Percentiles rank a stretch among this genome's conserved stretches.
Evolutionary conservation across 1,140 invertebrate genomes (phyloP).

Genomic region (Drosophila paulistorum): DNA sequence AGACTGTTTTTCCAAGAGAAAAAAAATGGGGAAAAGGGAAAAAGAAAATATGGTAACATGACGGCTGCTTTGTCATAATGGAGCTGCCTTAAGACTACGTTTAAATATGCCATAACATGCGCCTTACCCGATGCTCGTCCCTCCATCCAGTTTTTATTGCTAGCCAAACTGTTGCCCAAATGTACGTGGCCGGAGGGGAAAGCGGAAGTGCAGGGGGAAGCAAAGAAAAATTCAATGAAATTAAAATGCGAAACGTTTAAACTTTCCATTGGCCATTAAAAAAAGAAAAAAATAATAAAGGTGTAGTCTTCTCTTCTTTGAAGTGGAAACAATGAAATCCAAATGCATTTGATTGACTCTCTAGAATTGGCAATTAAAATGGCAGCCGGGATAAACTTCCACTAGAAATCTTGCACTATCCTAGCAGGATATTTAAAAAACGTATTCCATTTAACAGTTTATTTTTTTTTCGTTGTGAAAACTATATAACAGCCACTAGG

Average conservation of each 20-base stretch:
- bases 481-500: slow-evolving; percentile 54
- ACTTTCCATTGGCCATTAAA: slow-evolving; percentile 53
- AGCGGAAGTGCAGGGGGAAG: background rate
- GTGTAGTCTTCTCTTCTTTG: slow-evolving; percentile 22
- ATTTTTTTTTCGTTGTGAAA: slow-evolving; percentile 51
- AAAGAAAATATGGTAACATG: slow-evolving; percentile 38
- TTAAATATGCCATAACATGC: slow-evolving; percentile 57
- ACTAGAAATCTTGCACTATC: slow-evolving; percentile 4
- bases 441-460: slow-evolving; percentile 42
- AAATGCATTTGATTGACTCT: slow-evolving; percentile 69
- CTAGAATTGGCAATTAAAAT: slow-evolving; percentile 68
- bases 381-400: background rate
- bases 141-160: slow-evolving; percentile 68
- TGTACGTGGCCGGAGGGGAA: background rate
- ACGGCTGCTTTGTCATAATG: slow-evolving; percentile 54
- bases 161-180: slow-evolving; percentile 63
- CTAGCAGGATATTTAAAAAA: slow-evolving; percentile 16
- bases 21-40: slow-evolving; percentile 22
- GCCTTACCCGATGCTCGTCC: slow-evolving; percentile 47
- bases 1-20: slow-evolving; percentile 34
- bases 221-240: slow-evolving; percentile 50
- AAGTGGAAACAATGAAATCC: slow-evolving; percentile 54
- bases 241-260: slow-evolving; percentile 59
- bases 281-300: slow-evolving; percentile 2
- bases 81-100: slow-evolving; percentile 49